phyloP scores from a whole-genome alignment of 1,140 invertebrate species.

The Drosophila santomea region DNA sequence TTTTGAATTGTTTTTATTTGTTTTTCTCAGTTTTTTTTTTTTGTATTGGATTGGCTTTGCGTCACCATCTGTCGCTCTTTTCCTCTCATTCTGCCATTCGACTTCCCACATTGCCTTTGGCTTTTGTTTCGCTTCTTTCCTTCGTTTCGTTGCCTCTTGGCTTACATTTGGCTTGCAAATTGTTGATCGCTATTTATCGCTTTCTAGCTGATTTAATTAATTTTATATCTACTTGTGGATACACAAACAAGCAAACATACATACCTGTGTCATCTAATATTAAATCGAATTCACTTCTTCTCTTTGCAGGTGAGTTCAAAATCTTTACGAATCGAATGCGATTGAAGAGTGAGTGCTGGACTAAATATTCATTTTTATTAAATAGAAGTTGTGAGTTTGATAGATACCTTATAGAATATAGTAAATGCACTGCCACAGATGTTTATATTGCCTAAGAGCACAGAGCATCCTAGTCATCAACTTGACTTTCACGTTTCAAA shows the following conservation, averaged over 20 bases:
- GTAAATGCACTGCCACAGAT: no score
- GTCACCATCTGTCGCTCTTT: conserved; percentile 33
- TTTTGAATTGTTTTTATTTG: background rate
- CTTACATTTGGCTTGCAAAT: conserved; percentile 69
- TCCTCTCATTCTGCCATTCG: conserved; percentile 22
- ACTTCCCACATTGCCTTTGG: conserved; percentile 23
- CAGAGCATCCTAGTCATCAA: conserved; percentile 15
- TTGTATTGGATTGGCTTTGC: conserved; percentile 45
- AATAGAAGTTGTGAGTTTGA: background rate
- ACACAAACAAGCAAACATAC: conserved; percentile 4
- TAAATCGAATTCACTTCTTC: conserved; percentile 7
- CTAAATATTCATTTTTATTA: background rate
- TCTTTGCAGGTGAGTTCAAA: conserved; percentile 53
- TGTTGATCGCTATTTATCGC: conserved; percentile 41
- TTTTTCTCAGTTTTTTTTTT: background rate
- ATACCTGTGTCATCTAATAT: conserved; percentile 24
- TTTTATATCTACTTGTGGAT: conserved; percentile 39
- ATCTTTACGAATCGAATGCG: background rate
- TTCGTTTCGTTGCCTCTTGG: conserved; percentile 47
- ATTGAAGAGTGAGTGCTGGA: conserved; percentile 1
- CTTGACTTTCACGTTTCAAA: conserved; percentile 35
- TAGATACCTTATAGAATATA: no score
- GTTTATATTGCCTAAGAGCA: background rate
- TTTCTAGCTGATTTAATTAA: conserved; percentile 57
- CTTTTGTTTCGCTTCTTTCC: conserved; percentile 23